Evolutionary conservation across 2,888 invertebrate genomes (phyloP).

Genomic region (Noctua janthina): DNA sequence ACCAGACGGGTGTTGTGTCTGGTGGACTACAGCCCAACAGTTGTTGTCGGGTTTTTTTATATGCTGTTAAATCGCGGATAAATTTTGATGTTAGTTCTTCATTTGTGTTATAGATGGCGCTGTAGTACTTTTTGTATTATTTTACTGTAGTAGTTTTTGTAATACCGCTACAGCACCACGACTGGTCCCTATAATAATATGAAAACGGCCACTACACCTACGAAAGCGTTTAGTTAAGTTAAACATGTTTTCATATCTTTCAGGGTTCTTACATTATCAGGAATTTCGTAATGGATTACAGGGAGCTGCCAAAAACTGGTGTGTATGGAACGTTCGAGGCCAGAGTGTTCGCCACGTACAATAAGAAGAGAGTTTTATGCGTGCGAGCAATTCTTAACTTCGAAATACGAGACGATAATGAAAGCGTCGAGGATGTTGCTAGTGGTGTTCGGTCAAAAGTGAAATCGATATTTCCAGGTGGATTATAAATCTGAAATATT

Average conservation of each 20-base stretch:
- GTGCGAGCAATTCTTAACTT: constrained; percentile 50
- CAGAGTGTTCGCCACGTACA: background rate
- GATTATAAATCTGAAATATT: background rate
- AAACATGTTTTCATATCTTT: background rate
- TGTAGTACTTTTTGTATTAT: too few species aligned
- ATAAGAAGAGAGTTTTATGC: constrained; percentile 40
- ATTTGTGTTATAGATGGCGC: too few species aligned
- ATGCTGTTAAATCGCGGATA: too few species aligned
- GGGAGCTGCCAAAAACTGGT: constrained; percentile 71
- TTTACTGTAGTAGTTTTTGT: too few species aligned
- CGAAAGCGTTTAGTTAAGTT: background rate
- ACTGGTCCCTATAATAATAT: too few species aligned
- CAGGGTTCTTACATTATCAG: constrained; percentile 73
- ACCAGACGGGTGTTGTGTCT: too few species aligned
- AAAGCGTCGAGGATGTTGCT: background rate
- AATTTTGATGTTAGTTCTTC: too few species aligned
- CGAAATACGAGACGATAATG: constrained; percentile 44
- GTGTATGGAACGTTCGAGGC: constrained; percentile 74
- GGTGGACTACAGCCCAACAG: too few species aligned
- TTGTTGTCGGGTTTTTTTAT: too few species aligned
- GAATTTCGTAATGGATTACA: constrained; percentile 75
- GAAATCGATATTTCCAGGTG: background rate
- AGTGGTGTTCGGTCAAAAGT: background rate
- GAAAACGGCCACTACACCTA: too few species aligned
- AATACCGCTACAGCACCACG: too few species aligned